Conservation (phyloP, 2,888 invertebrate species). For the Elegia similella region DNA sequence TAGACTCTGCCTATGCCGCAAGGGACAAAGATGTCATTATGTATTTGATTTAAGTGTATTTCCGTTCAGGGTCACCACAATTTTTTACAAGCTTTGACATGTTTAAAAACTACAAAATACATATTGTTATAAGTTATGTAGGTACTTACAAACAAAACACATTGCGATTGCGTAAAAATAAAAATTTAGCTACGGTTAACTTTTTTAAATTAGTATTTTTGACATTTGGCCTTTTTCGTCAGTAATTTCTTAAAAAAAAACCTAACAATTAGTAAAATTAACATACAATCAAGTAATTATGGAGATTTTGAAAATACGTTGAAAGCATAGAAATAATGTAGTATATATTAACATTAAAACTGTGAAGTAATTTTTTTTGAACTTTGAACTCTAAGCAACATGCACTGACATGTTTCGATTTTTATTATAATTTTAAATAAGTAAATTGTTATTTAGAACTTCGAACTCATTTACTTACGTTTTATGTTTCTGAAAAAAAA, state of each 20-base stretch:
- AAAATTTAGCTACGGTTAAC: not conserved
- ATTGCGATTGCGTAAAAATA: not conserved
- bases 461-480: not conserved
- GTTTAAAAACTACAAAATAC: too few species aligned
- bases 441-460: not conserved
- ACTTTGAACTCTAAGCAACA: conserved; percentile 4
- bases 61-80: too few species aligned
- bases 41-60: too few species aligned
- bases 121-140: not conserved
- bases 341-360: conserved; percentile 10
- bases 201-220: not conserved
- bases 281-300: conserved; percentile 14
- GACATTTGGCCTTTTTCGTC: not conserved
- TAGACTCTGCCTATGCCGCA: too few species aligned
- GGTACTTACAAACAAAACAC: not conserved
- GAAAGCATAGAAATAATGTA: conserved; percentile 12
- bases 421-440: not conserved
- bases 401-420: not conserved
- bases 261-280: conserved; percentile 2
- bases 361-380: not conserved
- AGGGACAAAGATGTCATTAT: too few species aligned
- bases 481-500: too few species aligned
- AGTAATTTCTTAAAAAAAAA: conserved; percentile 4
- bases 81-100: too few species aligned
- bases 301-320: conserved; percentile 5